Base-by-base conservation (phyloP, 2,888 invertebrate species). In the Sinohyriopsis cumingii region DNA sequence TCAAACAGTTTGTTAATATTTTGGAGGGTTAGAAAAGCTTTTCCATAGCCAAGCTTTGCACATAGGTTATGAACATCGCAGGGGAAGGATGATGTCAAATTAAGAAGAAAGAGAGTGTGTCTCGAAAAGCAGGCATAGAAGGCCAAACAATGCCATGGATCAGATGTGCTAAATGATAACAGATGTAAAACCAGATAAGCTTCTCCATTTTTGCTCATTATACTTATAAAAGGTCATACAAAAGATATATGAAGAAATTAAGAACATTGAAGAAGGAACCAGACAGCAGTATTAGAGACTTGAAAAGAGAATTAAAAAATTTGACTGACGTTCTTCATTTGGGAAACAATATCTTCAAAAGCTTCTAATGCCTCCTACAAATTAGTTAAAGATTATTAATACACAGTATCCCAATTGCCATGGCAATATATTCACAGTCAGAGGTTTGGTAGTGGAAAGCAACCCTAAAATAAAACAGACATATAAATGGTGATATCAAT, bases 121-220 rank as follows among this genome's bases (percentile, higher is more conserved):
- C 2, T 24, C 6, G n/a, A 56, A 5, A n/a, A 5, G 6, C 53
- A n/a, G 25, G 25, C 20, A 12, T 61, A 72, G 55, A 72, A 68
- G 25, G 72, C 72, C 19, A 65, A 65, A 53, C 25, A 55, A 22
- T 33, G 61, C 19, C 66, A 72, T 68, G 72, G 68, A 9, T 18
- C 57, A 3, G 15, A 28, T 33, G 55, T 25, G 5, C n/a, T 72
- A 33, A 59, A 72, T 62, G 65, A 55, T 25, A 6, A 45, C 60
- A 3, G 68, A 65, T 65, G 57, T 68, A 33, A 25, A 33, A 20
- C 3, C 12, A 28, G 65, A 56, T 33, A 63, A 59, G 53, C 33
- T 60, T 15, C 24, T 62, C 20, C 18, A 55, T 12, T 20, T 62
- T 3, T 25, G 24, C 20, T 6, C 3, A 33, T 4, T 24, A 6